phyloP scores from a whole-genome alignment of 2,888 invertebrate genomes.

The Drosophila demipolita region DNA sequence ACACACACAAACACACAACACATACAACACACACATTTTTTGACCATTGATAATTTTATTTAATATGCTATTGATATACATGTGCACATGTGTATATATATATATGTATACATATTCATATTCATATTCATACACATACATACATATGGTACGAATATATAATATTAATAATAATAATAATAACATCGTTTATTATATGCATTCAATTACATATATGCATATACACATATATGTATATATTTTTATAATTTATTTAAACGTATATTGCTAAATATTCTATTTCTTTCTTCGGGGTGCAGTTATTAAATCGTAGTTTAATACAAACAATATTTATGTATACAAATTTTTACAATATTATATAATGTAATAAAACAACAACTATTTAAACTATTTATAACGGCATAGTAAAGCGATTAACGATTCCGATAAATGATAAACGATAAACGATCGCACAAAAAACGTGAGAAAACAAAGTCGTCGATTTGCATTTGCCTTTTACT shows the following conservation, averaged over 20 bases:
- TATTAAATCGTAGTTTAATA: conserved; percentile 44
- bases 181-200: background rate
- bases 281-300: conserved; percentile 71
- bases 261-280: conserved; percentile 19
- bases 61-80: conserved; percentile 21
- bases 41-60: conserved; percentile 74
- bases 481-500: conserved; percentile 8
- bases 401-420: conserved; percentile 2
- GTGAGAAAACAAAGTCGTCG: conserved; percentile 1
- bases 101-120: conserved; percentile 8
- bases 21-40: conserved; percentile 43
- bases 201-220: conserved; percentile 36
- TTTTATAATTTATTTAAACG: conserved; percentile 56
- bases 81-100: conserved; percentile 14
- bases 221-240: conserved; percentile 33
- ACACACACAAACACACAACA: background rate
- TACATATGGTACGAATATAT: conserved; percentile 1
- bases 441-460: conserved; percentile 3
- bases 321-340: background rate
- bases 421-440: conserved; percentile 8
- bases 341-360: conserved; percentile 24
- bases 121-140: conserved; percentile 23
- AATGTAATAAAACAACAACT: conserved; percentile 21
- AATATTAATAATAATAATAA: background rate
- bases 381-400: conserved; percentile 52